These are phyloP conservation scores for Agrotis ipsilon DNA, from an alignment of 2,888 invertebrate species.

Conservation along the genomic window DNA sequence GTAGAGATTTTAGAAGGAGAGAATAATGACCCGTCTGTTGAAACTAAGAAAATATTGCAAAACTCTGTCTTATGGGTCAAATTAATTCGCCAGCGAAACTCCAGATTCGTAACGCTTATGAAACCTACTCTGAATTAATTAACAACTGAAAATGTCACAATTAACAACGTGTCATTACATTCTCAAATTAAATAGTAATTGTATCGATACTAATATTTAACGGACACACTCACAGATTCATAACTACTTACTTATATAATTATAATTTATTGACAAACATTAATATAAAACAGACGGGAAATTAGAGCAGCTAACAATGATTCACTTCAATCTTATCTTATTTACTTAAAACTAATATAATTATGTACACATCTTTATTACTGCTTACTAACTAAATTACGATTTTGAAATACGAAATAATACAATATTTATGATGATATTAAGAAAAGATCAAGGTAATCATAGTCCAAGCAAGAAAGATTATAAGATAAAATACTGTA, in stretches of 20 bases:
- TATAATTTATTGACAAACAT: slow-evolving; percentile 59
- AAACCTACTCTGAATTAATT: slow-evolving; percentile 3
- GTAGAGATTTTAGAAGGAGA: slow-evolving; percentile 27
- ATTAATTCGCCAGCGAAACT: neutral
- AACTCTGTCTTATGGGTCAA: neutral
- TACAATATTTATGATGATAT: slow-evolving; percentile 59
- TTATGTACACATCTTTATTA: slow-evolving; percentile 65
- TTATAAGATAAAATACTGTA: slow-evolving; percentile 45
- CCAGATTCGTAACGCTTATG: neutral
- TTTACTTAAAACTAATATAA: slow-evolving; percentile 58
- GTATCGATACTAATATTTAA: slow-evolving; percentile 36
- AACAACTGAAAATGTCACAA: neutral
- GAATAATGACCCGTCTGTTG: slow-evolving; percentile 12
- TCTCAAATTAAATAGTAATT: slow-evolving; percentile 24
- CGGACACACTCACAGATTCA: slow-evolving; percentile 44
- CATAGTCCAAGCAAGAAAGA: slow-evolving; percentile 78
- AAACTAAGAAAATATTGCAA: neutral
- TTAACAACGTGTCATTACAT: slow-evolving; percentile 29
- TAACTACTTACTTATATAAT: slow-evolving; percentile 38
- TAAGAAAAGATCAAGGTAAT: slow-evolving; percentile 90
- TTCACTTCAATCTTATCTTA: slow-evolving; percentile 89
- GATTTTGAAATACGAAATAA: slow-evolving; percentile 63
- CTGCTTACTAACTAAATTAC: slow-evolving; percentile 61
- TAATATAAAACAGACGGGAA: slow-evolving; percentile 62
- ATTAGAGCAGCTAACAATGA: slow-evolving; percentile 81